Evolutionary conservation across 1,140 invertebrate genomes (phyloP).

Genomic region (Phortica variegata): DNA sequence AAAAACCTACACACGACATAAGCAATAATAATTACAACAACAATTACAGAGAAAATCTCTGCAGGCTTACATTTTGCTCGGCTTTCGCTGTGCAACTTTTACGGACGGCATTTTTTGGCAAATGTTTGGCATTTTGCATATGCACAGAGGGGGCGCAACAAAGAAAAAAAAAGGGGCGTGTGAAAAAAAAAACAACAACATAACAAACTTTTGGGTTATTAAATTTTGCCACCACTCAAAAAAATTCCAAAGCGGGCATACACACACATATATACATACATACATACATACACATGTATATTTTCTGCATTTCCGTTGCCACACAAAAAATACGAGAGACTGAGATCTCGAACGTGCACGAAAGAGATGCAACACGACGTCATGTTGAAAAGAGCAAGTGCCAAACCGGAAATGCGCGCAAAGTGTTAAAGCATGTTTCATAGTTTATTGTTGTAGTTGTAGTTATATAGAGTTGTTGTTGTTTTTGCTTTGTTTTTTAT

Average conservation of each 20-base stretch:
- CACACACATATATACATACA: background rate
- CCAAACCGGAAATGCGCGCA: slow-evolving; percentile 28
- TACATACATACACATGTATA: background rate
- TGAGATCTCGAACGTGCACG: too few species aligned
- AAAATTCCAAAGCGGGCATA: background rate
- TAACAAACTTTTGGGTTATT: slow-evolving; percentile 42
- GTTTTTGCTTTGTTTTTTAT: background rate
- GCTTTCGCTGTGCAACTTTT: background rate
- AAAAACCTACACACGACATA: too few species aligned
- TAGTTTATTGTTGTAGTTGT: background rate
- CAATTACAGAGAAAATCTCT: slow-evolving; percentile 25
- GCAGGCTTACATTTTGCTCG: background rate
- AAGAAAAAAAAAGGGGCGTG: background rate
- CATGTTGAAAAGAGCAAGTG: background rate
- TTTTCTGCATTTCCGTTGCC: too few species aligned
- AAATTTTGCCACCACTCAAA: slow-evolving; percentile 22
- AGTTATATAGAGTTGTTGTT: background rate
- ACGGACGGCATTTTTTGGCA: background rate
- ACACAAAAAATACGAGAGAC: too few species aligned
- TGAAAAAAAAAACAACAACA: slow-evolving; percentile 8
- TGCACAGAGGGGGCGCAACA: slow-evolving; percentile 11
- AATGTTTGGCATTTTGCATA: slow-evolving; percentile 17
- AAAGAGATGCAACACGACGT: too few species aligned
- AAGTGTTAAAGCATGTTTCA: slow-evolving; percentile 45
- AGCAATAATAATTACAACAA: slow-evolving; percentile 44